These are phyloP conservation scores for Metridium senile DNA, from an alignment of 92 coral and sea anemone species.

Conservation along the genomic window DNA sequence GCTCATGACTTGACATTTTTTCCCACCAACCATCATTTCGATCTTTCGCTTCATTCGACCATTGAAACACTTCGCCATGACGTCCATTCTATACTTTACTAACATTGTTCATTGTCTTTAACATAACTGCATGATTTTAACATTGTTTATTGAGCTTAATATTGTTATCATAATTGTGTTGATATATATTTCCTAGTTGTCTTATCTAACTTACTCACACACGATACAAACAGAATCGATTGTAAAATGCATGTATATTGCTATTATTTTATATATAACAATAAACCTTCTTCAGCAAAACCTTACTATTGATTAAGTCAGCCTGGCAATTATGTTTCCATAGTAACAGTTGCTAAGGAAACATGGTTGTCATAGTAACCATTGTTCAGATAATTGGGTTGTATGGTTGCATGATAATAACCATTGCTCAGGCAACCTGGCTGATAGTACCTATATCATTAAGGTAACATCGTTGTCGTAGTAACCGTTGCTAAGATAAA, in stretches of 20 bases:
- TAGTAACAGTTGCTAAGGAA: neutral
- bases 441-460: neutral
- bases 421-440: neutral
- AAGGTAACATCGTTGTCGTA: neutral
- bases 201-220: no score
- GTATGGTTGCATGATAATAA: neutral
- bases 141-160: neutral
- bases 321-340: neutral
- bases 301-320: no score
- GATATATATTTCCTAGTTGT: no score
- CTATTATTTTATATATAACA: neutral
- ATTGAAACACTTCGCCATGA: neutral
- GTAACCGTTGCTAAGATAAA: neutral
- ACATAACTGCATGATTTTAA: neutral
- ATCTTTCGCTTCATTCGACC: conserved; percentile 8
- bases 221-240: no score
- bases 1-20: neutral
- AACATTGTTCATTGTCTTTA: neutral
- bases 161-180: neutral
- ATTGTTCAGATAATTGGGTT: neutral
- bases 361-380: neutral
- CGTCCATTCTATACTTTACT: conserved; percentile 2
- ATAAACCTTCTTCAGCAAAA: neutral
- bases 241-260: neutral
- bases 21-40: neutral